Evolutionary conservation across 2,888 invertebrate species (phyloP), one percentile per base, ranked within the genome.

Genomic region (Copidosoma aretas): DNA sequence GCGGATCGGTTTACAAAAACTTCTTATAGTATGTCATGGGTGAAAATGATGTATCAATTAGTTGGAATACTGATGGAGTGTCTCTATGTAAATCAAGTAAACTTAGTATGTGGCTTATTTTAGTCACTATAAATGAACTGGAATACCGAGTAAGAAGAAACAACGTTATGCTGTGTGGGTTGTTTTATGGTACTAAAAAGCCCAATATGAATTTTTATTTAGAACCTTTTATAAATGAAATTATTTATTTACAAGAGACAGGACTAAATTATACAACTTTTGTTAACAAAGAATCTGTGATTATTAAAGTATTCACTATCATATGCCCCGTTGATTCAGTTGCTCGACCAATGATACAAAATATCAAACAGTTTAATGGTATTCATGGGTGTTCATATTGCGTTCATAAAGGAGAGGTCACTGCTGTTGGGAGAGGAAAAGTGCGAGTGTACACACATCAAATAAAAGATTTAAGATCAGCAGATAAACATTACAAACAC

Each of bases 61-160:
- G 4, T 3, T 32, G 32, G 32, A 32, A 32, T 8, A 32, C 32
- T 5, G 32, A 32, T 32, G 32, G 32, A 3, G 32, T 32, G 3
- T 5, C 4, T 32, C 3, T 32, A 5, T 32, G 3, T 8, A 32
- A 3, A 32, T 32, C 32, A 32, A 5, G 4, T 5, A 32, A 32
- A 32, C 4, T 32, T 8, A 54, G 32, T 32, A 39, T 68, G 19
- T 64, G 53, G 58, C 56, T 51, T 1, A 60, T 68, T 17, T 24
- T 57, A 22, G 64, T 68, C 8, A 17, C 39, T 15, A 52, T 68
- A 4, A 64, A 68, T 64, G 60, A 64, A 19, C 43, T 68, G 21
- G 51, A 39, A 17, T 68, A 64, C 24, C 32, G 43, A 15, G 15
- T 17, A 5, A 25, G 64, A 24, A 68, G 57, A 68, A 54, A 59